phyloP scores from a whole-genome alignment of 2,888 invertebrate species.

The Mesorhabditis spiculigera region DNA sequence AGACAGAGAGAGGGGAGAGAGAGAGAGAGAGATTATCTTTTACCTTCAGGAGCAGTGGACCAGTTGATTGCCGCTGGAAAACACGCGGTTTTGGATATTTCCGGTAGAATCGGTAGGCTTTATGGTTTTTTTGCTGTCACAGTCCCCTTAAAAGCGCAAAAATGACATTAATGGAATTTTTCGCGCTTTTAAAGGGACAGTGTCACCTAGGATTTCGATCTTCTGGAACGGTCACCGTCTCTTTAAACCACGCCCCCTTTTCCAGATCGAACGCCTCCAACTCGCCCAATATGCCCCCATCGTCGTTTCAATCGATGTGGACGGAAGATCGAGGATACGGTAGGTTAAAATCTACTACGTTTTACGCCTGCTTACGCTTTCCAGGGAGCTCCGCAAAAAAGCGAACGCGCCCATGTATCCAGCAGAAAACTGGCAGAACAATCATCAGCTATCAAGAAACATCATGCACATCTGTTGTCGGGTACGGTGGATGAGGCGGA shows the following conservation, averaged over 20 bases:
- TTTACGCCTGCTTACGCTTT: not conserved
- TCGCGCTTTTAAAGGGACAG: too few species aligned
- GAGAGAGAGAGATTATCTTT: too few species aligned
- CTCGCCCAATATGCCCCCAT: conserved; percentile 92
- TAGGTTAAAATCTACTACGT: conserved; percentile 70
- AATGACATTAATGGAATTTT: too few species aligned
- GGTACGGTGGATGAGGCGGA: not conserved
- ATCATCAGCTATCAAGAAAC: conserved; percentile 86
- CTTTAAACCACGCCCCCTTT: not conserved
- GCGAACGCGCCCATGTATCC: conserved; percentile 63
- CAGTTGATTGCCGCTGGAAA: conserved; percentile 71
- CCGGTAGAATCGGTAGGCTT: conserved; percentile 78
- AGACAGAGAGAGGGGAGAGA: too few species aligned
- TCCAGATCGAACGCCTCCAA: conserved; percentile 78
- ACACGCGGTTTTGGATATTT: conserved; percentile 90
- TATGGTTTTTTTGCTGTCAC: not conserved
- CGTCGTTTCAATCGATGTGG: conserved; percentile 89
- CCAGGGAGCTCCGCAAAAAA: not conserved
- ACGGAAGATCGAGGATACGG: conserved; percentile 87
- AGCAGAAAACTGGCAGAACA: conserved; percentile 95
- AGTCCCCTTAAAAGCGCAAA: too few species aligned
- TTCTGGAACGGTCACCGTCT: too few species aligned
- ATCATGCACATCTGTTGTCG: conserved; percentile 92
- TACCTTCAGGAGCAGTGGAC: conserved; percentile 85
- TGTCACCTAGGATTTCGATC: too few species aligned